phyloP scores from a whole-genome alignment of 2,888 invertebrate genomes.

The Rhamnusium bicolor region DNA sequence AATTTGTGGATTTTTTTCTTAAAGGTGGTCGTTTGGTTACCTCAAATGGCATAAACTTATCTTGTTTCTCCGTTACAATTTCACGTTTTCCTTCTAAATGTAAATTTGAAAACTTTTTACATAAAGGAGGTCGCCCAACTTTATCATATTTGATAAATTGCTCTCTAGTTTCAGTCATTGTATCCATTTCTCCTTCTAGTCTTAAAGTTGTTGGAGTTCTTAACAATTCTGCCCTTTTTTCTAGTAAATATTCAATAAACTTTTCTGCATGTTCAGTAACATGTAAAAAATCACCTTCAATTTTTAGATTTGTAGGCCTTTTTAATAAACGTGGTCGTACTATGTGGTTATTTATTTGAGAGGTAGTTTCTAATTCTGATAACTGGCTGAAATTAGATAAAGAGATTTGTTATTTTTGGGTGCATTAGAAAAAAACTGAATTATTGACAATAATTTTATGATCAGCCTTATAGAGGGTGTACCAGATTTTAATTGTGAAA shows the following conservation, averaged over 20 bases:
- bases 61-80: slow-evolving; percentile 69
- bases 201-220: slow-evolving; percentile 67
- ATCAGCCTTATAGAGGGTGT: too few relatives aligned
- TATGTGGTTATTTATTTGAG: background rate
- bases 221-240: slow-evolving; percentile 69
- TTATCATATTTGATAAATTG: slow-evolving; percentile 71
- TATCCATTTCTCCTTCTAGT: slow-evolving; percentile 68
- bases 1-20: slow-evolving; percentile 69
- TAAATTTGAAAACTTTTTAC: slow-evolving; percentile 70
- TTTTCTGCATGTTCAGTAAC: slow-evolving; percentile 71
- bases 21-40: slow-evolving; percentile 69
- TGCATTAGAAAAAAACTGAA: too few relatives aligned
- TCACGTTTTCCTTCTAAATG: slow-evolving; percentile 71
- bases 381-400: background rate
- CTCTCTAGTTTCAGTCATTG: slow-evolving; percentile 72
- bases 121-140: slow-evolving; percentile 68
- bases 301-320: slow-evolving; percentile 70
- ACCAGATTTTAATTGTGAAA: too few relatives aligned
- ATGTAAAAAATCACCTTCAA: slow-evolving; percentile 72
- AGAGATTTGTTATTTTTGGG: background rate
- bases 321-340: slow-evolving; percentile 61
- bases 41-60: slow-evolving; percentile 69
- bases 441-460: too few relatives aligned
- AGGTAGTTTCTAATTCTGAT: background rate
- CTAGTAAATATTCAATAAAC: slow-evolving; percentile 71